A percentile compares a stretch with the other conserved stretches of the same genome.
phyloP scores from a whole-genome alignment of 37 sponge, comb jelly and placozoan species.

The Cladorhizidae sp. region DNA sequence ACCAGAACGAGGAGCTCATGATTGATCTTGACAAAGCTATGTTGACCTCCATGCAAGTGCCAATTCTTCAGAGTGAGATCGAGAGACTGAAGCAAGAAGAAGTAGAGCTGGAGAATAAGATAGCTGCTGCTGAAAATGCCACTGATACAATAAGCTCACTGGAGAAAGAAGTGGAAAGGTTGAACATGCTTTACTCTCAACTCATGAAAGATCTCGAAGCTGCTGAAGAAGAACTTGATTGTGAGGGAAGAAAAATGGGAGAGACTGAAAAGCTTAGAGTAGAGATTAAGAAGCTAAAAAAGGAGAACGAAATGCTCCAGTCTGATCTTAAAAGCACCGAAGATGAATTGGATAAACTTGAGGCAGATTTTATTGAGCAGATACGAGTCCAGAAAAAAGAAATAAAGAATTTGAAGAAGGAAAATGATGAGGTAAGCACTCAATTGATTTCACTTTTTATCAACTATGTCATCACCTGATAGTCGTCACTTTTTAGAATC shows the following conservation, averaged over 20 bases:
- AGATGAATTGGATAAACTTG: background rate
- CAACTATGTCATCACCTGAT: too few species aligned
- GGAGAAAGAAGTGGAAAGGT: conserved; percentile 8
- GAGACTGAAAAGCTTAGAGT: background rate
- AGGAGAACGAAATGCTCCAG: background rate
- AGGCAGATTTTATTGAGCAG: background rate
- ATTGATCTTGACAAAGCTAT: background rate
- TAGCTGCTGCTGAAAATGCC: background rate
- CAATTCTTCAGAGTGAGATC: background rate
- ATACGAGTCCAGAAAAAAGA: background rate
- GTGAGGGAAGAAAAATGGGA: background rate
- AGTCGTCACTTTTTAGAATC: too few species aligned
- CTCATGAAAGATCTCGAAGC: conserved; percentile 6
- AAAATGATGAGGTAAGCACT: background rate
- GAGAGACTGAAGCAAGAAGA: conserved; percentile 7
- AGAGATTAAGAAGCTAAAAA: conserved; percentile 5
- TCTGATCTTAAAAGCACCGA: background rate
- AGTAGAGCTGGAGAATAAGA: background rate
- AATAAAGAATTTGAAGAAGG: background rate
- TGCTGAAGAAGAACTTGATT: conserved; percentile 9
- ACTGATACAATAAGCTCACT: background rate
- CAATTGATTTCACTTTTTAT: too few species aligned
- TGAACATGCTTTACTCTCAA: background rate
- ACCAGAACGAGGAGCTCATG: background rate
- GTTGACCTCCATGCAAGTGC: background rate